Conservation (phyloP, 2,113 vertebrate species). For the Ptilonorhynchus violaceus region DNA sequence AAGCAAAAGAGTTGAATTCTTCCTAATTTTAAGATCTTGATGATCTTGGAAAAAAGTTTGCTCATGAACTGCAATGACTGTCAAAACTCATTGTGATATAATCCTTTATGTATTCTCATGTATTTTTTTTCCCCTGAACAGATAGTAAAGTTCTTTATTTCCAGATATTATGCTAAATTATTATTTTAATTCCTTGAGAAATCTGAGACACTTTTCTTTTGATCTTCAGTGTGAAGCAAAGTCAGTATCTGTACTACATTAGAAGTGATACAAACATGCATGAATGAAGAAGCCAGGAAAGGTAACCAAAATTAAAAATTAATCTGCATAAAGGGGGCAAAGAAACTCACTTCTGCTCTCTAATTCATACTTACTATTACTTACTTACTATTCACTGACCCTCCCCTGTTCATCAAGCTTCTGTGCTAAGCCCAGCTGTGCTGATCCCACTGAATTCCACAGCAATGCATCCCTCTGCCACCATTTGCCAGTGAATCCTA, state of each 20-base stretch:
- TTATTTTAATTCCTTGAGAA: conserved; percentile 20
- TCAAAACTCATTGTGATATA: not conserved
- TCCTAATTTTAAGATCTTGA: not conserved
- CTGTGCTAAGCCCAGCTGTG: not conserved
- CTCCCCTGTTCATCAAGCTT: not conserved
- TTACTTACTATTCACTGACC: not conserved
- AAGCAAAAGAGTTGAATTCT: not conserved
- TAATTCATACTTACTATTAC: not conserved
- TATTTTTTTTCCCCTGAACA: not conserved
- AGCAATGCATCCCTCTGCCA: not conserved
- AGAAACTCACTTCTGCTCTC: not conserved
- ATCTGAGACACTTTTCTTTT: not conserved
- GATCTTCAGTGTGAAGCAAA: not conserved
- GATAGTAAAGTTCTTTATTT: conserved; percentile 1
- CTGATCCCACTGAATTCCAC: not conserved
- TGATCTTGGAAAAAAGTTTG: not conserved
- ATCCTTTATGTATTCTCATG: conserved; percentile 7
- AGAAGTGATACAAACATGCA: not conserved
- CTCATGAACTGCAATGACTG: not conserved
- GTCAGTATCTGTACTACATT: not conserved
- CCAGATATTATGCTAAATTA: conserved; percentile 17
- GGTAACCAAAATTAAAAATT: not conserved
- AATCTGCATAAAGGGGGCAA: not conserved
- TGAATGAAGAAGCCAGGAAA: not conserved
- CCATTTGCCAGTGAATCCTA: not conserved